Evolutionary conservation across 2,888 invertebrate genomes (phyloP).

Genomic region (Thysanoteuthis rhombus): DNA sequence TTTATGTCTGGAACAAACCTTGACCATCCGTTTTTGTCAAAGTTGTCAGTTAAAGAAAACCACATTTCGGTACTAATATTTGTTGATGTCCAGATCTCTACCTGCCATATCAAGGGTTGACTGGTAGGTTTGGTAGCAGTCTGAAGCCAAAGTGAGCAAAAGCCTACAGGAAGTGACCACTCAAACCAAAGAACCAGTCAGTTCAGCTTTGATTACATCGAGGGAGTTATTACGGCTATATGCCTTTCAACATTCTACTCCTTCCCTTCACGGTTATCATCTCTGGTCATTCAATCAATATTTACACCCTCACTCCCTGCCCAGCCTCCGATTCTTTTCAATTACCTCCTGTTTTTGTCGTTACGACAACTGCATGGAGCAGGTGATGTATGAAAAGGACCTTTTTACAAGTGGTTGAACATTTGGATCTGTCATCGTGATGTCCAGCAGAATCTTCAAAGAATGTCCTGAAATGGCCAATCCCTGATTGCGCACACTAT

Average conservation of each 20-base stretch:
- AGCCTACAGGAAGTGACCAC: background rate
- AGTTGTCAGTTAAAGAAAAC: background rate
- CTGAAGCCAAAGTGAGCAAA: background rate
- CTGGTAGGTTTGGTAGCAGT: background rate
- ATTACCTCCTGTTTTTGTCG: background rate
- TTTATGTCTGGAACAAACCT: background rate
- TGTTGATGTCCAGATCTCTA: background rate
- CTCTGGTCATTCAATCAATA: background rate
- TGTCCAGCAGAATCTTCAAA: background rate
- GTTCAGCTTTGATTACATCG: background rate
- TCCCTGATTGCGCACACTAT: background rate
- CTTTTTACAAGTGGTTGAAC: background rate
- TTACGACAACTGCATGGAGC: background rate
- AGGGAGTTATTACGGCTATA: background rate
- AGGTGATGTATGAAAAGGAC: background rate
- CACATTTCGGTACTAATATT: background rate
- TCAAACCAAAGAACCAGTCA: background rate
- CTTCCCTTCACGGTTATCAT: background rate
- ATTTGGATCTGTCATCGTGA: background rate
- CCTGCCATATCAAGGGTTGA: background rate
- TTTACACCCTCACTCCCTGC: background rate
- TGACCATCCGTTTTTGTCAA: background rate
- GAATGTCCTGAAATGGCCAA: conserved; percentile 12
- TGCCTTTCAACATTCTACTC: background rate
- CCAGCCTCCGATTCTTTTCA: background rate